phyloP scores from a whole-genome alignment of 1,140 invertebrate species.

The Hylaeus anthracinus region DNA sequence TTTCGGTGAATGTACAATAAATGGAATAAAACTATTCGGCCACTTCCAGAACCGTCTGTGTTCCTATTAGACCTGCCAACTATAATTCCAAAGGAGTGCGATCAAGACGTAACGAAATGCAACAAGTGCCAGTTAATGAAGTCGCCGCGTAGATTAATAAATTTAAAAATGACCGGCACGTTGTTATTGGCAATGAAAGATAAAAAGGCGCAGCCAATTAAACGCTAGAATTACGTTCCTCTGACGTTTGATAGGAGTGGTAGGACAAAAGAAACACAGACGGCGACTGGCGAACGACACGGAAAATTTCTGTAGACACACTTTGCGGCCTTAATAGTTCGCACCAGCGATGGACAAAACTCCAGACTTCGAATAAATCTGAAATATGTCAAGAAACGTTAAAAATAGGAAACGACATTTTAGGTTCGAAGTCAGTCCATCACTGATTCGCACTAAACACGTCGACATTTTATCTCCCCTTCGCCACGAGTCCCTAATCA shows the following conservation, averaged over 20 bases:
- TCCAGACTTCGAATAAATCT: too few relatives aligned
- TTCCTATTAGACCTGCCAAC: neutral
- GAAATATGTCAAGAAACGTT: too few relatives aligned
- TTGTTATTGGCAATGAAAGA: constrained; percentile 26
- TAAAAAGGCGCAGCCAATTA: constrained; percentile 5
- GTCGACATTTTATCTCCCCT: too few relatives aligned
- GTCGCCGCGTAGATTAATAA: neutral
- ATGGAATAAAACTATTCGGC: too few relatives aligned
- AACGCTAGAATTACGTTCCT: neutral
- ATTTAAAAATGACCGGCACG: neutral
- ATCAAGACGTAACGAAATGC: neutral
- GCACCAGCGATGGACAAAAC: too few relatives aligned
- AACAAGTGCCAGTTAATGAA: neutral
- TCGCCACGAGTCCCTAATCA: too few relatives aligned
- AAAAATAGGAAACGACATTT: too few relatives aligned
- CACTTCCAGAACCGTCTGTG: too few relatives aligned
- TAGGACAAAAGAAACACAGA: neutral
- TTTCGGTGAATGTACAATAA: too few relatives aligned
- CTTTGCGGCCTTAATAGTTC: neutral
- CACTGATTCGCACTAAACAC: too few relatives aligned
- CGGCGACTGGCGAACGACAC: neutral
- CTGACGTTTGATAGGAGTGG: constrained; percentile 2
- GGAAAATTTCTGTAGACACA: neutral
- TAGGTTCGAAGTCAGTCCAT: too few relatives aligned
- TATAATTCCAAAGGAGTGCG: neutral